These are phyloP conservation scores for Heliconius himera DNA, from an alignment of 1,140 invertebrate species.

Conservation along the genomic window DNA sequence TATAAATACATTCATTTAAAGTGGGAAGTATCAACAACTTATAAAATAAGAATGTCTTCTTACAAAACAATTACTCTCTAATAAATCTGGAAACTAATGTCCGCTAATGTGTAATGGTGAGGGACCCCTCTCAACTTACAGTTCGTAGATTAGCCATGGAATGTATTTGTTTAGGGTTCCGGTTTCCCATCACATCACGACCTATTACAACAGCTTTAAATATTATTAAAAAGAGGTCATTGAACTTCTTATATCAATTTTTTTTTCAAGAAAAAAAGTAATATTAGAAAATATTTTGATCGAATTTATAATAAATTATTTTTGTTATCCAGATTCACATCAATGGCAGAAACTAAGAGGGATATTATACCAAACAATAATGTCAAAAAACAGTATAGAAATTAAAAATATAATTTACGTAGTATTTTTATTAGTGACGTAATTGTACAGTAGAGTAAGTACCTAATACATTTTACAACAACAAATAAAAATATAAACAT, in stretches of 20 bases:
- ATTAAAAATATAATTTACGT: too few species aligned
- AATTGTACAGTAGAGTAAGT: too few species aligned
- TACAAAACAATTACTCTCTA: slow-evolving; percentile 7
- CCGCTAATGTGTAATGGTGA: slow-evolving; percentile 42
- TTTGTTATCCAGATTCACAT: too few species aligned
- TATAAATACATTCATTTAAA: too few species aligned
- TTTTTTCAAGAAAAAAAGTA: too few species aligned
- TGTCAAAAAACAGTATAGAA: too few species aligned
- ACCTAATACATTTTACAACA: too few species aligned
- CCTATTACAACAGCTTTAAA: slow-evolving; percentile 10
- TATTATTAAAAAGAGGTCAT: slow-evolving; percentile 3
- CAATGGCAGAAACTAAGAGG: too few species aligned
- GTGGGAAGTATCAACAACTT: not conserved
- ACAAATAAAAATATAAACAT: not conserved
- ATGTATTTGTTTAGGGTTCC: slow-evolving; percentile 68
- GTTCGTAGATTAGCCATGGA: slow-evolving; percentile 67
- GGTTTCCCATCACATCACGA: slow-evolving; percentile 26
- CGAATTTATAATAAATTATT: too few species aligned
- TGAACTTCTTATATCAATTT: not conserved
- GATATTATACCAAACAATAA: too few species aligned
- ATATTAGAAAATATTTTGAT: too few species aligned
- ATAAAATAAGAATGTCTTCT: not conserved
- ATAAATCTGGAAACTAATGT: slow-evolving; percentile 17
- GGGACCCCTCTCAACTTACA: slow-evolving; percentile 51
- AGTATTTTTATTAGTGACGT: too few species aligned